Evolutionary conservation across 2,113 vertebrate genomes (phyloP), one percentile per base, ranked within the genome.

Genomic region (Melospiza melodia): DNA sequence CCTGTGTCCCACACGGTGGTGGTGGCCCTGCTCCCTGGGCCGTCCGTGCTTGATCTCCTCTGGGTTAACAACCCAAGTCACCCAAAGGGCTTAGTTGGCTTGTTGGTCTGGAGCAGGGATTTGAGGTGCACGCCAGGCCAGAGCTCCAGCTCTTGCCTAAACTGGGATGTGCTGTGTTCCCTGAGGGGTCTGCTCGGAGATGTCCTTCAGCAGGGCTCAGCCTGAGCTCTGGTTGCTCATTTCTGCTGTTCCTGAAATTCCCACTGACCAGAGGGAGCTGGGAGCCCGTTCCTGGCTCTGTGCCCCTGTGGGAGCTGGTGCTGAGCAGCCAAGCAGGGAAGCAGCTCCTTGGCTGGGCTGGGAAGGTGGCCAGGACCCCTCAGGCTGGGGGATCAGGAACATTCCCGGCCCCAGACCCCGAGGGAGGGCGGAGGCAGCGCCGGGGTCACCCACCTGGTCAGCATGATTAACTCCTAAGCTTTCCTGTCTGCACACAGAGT

Each of bases 261-360:
- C 22, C 5, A 0, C 19, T 21, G 35, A 0, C 28, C 24, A 13
- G 54, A 43, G 33, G n/a, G 24, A 51, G 17, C 48, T n/a, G 33
- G 33, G 17, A 35, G 4, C 30, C 62, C 69, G 58, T 52, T 74
- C 23, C 52, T 33, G 68, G 1, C 62, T 8, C 51, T 7, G 4
- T 22, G 2, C 30, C 6, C 0, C 23, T 37, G 0, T 12, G 25
- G 52, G 6, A 0, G 4, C 19, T 4, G 1, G 16, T 1, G 33
- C 44, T 17, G 58, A 59, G 7, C 23, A 24, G 0, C 31, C 41
- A 0, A 5, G 11, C 61, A 3, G 35, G 46, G 63, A 15, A 21
- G 3, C 16, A 1, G 1, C 8, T 35, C 72, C 44, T 10, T 0
- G 1, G 3, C 0, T 22, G 67, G 62, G 54, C 80, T 1, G 37